Evolutionary conservation across 2,113 vertebrate genomes (phyloP), one percentile per base, ranked within the genome.

Genomic region (Calonectris borealis): DNA sequence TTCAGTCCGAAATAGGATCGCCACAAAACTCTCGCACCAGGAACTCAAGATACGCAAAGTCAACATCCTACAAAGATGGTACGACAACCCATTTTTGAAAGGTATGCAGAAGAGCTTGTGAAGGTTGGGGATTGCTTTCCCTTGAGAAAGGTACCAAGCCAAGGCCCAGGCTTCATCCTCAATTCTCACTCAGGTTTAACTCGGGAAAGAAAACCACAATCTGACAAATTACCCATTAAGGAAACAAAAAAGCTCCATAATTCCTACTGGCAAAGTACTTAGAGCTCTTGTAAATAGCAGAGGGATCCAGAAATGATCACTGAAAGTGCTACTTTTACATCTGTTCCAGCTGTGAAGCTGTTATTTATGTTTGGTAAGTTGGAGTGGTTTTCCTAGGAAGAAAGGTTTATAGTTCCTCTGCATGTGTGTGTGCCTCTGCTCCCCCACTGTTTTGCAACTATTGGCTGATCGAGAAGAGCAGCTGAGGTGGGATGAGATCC

Each of bases 381-480:
- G 27, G 32, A 85, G 6, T 29, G 5, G 2, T 38, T 83, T 83
- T 51, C n/a, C 29, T 51, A 15, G 40, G 44, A 68, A 32, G 40
- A 60, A 46, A 5, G 7, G 24, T n/a, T 78, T 70, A 3, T 19
- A 34, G 15, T 36, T 62, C 10, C 14, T 27, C 13, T 25, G 10
- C 10, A 2, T 2, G 15, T 16, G 1, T 22, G 4, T 2, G 5
- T 34, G 7, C 9, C 3, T 60, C 4, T 70, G 58, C 38, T 73
- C 57, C 70, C 25, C 7, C 16, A 3, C 1, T 15, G 11, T 58
- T 58, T 31, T 58, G 46, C 25, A 61, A 3, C 21, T 66, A 6
- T 7, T 27, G 24, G 16, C 36, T 58, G 15, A 52, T 16, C 1
- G 2, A 31, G 69, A 57, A 55, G 31, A 51, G 46, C 21, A 49